Evolutionary conservation across 2,797 vertebrate species (phyloP), one percentile per base, ranked within the genome.

Genomic region (Coluber constrictor): DNA sequence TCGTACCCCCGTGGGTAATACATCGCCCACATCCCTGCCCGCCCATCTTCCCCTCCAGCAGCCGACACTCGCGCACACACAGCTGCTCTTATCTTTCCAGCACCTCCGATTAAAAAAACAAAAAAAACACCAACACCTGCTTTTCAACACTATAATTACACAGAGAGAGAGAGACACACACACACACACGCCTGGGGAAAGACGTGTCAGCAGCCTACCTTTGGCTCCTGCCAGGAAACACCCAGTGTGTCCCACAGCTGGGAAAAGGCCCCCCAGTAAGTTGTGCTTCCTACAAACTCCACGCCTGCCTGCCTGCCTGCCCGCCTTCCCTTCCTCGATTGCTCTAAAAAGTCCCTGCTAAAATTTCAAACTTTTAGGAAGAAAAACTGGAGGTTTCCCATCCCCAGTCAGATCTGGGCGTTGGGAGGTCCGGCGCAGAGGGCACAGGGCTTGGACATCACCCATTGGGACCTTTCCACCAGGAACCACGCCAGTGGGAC

Each of bases 101-200:
- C 79, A 25, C 74, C 74, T 83, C 74, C 20, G n/a, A 92, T 92
- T 7, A 79, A 66, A 87, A 23, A 18, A 70, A 37, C 37, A 11
- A n/a, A 32, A 94, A 23, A 61, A 9, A 63, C 94, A 92, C 74
- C 95, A 96, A 57, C 96, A 96, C 95, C 96, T 96, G 96, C 96
- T 93, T 94, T 92, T 57, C 93, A 91, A 54, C 59, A 0, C 94
- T 11, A 87, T 29, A 70, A 91, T 66, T 88, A 94, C 47, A 55
- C 3, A 0, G 43, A 11, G 74, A 87, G 88, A 87, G 88, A 37
- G 0, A 0, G 27, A 15, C 4, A 59, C 20, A 43, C 47, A 55
- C 37, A 12, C 10, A 43, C 55, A 37, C 1, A 0, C 2, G 0
- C 32, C 90, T 59, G 93, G 60, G 86, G 61, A 90, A n/a, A 89